phyloP scores from a whole-genome alignment of 2,113 vertebrate species.

The Podarcis muralis region DNA sequence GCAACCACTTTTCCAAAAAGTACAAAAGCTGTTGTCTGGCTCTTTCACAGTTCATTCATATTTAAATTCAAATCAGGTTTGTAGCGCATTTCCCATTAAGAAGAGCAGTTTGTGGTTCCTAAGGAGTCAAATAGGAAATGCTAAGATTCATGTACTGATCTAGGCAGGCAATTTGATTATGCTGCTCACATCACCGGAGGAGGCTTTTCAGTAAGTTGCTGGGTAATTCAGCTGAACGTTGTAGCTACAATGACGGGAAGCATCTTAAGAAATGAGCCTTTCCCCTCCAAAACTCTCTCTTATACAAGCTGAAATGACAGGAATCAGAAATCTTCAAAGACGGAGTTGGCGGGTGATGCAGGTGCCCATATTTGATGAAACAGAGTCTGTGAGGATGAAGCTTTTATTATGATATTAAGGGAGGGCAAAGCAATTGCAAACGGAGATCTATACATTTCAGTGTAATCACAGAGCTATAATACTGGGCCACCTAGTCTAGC shows the following conservation, averaged over 20 bases:
- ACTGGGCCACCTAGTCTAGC: not conserved
- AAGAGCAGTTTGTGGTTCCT: slow-evolving; percentile 25
- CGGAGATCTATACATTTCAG: not conserved
- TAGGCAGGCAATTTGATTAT: slow-evolving; percentile 19
- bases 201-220: slow-evolving; percentile 18
- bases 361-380: not conserved
- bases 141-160: slow-evolving; percentile 39
- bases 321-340: not conserved
- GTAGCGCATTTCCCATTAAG: not conserved
- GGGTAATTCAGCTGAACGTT: not conserved
- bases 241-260: slow-evolving; percentile 18
- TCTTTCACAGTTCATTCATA: not conserved
- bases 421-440: not conserved
- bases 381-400: not conserved
- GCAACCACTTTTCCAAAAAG: slow-evolving; percentile 2
- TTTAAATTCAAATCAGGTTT: slow-evolving; percentile 28
- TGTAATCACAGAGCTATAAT: not conserved
- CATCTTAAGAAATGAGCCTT: not conserved
- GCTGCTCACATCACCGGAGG: slow-evolving; percentile 15
- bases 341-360: not conserved
- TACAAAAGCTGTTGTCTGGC: not conserved
- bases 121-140: slow-evolving; percentile 28
- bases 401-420: not conserved
- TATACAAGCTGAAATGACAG: not conserved
- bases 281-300: not conserved